Evolutionary conservation across 2,888 invertebrate genomes (phyloP), one percentile per base, ranked within the genome.

Genomic region (Trichacis sp.): DNA sequence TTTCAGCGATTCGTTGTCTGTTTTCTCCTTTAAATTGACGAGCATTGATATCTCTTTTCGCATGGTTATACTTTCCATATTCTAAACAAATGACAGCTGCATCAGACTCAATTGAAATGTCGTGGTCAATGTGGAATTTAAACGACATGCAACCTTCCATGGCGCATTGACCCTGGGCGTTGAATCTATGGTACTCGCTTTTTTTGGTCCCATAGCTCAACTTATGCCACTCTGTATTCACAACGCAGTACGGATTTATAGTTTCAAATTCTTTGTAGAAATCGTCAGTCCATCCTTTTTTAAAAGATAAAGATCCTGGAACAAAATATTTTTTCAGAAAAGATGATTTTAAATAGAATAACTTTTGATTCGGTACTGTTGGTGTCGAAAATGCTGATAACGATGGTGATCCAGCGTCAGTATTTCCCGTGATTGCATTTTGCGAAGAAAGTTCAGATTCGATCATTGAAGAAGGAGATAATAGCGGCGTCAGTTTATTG

Each of bases 161-260:
- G 45, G 30, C 36, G 20, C 54, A 54, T 9, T 4, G 3, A 5
- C 14, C 46, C 9, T 54, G 46, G 11, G 46, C 36, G 3, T 54
- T 46, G 14, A 46, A 46, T n/a, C 33, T 3, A 11, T 20, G 14
- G 8, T 1, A 18, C n/a, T 54, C 36, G 8, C 2, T 8, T 46
- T 54, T 54, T 1, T 2, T 33, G 18, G 3, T 1, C 17, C 19
- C 36, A 15, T 36, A 20, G 1, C 11, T 14, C 12, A 54, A 15
- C 1, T 1, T 15, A 15, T 54, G 54, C 54, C 54, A 54, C 12
- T 54, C 54, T 18, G 54, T 46, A 9, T 46, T 46, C 6, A 54
- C 3, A 2, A 54, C 20, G 24, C 46, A 54, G 19, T 33, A 53
- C 1, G 53, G 45, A 45, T 53, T 53, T 2, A 45, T 11, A 6